These are phyloP conservation scores for Margarornis squamiger DNA, from an alignment of 2,797 vertebrate genomes.

Conservation along the genomic window DNA sequence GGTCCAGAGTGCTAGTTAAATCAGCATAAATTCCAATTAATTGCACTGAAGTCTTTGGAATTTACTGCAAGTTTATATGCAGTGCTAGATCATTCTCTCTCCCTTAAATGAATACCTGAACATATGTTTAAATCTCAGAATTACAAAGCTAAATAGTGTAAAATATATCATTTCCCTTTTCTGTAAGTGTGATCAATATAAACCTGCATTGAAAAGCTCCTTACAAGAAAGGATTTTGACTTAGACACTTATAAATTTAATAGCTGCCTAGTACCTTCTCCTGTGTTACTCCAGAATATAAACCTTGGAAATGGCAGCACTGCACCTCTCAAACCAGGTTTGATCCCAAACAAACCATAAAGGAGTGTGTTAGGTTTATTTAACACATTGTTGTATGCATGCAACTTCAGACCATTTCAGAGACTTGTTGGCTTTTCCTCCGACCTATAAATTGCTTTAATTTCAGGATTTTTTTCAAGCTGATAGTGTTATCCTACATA, in stretches of 20 bases:
- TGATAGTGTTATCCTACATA: neutral
- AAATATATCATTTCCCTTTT: neutral
- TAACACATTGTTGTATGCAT: neutral
- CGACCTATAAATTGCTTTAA: neutral
- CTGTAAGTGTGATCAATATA: neutral
- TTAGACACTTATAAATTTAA: slow-evolving; percentile 33
- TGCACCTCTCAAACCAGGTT: neutral
- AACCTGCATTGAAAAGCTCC: slow-evolving; percentile 4
- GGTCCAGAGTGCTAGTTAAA: neutral
- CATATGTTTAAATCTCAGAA: slow-evolving; percentile 39
- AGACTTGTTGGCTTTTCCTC: neutral
- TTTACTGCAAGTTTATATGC: neutral
- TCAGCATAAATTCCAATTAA: slow-evolving; percentile 15
- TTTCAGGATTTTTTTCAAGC: neutral
- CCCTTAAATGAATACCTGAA: neutral
- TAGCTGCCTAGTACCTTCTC: neutral
- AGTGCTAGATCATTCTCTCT: neutral
- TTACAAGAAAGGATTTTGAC: slow-evolving; percentile 9
- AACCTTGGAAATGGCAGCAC: neutral
- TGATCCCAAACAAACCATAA: neutral
- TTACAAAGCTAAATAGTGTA: slow-evolving; percentile 7
- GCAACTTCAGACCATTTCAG: neutral
- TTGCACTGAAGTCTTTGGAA: neutral
- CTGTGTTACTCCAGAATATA: neutral
- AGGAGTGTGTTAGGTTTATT: slow-evolving; percentile 4